A percentile compares a stretch with the other conserved stretches of the same genome.
Evolutionary conservation across 2,113 vertebrate species (phyloP).

Genomic region (Oryctolagus cuniculus): DNA sequence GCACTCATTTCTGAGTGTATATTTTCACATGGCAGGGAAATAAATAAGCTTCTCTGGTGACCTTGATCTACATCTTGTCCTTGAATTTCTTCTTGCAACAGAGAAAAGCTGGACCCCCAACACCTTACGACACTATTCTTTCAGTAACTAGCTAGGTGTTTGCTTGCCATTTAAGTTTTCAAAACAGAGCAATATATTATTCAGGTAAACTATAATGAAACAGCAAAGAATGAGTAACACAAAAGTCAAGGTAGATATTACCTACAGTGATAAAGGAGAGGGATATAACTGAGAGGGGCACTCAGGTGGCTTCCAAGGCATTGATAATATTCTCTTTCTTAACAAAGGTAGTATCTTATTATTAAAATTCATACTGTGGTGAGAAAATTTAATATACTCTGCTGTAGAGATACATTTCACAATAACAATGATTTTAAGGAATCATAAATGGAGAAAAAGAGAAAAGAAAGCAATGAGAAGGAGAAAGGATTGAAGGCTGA

Average conservation of each 20-base stretch:
- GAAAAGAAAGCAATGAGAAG: conserved; percentile 45
- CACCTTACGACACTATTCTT: neutral
- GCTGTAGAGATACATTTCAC: neutral
- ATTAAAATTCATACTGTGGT: neutral
- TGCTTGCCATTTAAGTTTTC: neutral
- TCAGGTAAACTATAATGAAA: conserved; percentile 52
- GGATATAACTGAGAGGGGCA: conserved; percentile 43
- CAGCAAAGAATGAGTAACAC: conserved; percentile 58
- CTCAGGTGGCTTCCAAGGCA: neutral
- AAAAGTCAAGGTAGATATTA: conserved; percentile 45
- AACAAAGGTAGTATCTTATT: conserved; percentile 45
- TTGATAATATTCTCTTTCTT: conserved; percentile 28
- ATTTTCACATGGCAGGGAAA: no score
- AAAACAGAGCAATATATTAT: conserved; percentile 41
- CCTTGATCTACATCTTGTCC: no score
- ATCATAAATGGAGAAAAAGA: conserved; percentile 50
- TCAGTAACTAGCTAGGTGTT: neutral
- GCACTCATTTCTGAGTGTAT: no score
- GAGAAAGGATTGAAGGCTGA: neutral
- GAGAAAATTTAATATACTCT: conserved; percentile 46
- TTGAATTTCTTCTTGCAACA: no score
- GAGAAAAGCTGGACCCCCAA: no score
- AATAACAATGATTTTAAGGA: conserved; percentile 41
- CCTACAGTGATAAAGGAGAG: neutral
- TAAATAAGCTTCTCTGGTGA: no score